Evolutionary conservation across 64 coral and sea anemone species (phyloP), one percentile per base, ranked within the genome.

Genomic region (Actinia equina): DNA sequence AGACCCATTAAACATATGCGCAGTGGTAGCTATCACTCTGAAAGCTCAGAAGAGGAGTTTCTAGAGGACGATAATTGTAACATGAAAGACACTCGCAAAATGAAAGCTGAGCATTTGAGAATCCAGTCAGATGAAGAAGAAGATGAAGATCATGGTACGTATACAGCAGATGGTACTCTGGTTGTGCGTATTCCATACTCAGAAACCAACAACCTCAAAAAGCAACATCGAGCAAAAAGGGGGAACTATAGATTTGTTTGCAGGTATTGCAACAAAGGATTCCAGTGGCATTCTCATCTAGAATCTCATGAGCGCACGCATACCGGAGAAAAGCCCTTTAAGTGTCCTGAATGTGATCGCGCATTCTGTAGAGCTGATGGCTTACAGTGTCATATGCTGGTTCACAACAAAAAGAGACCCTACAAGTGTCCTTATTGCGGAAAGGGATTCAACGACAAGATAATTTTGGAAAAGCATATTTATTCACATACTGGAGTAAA

Each of bases 291-390:
- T 37, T 97, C 94, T 18, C 94, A 97, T 49, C 76, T 97, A 56
- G 91, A 83, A 25, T 97, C 94, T 77, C 94, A 97, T 25, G 94
- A 97, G 58, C 88, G 94, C 26, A 97, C 94, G 5, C 94, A 97
- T 76, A 97, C 94, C 80, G 94, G 94, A 7, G 94, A 97, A 67
- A 97, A 97, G 85, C 94, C 94, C 67, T 97, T 91, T 43, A 97
- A 97, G 43, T 97, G 94, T 52, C 89, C 88, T 52, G 94, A 97
- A 77, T 97, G 94, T 91, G 56, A 80, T 46, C 85, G 94, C 30
- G 88, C 91, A 43, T 97, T 97, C 42, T 92, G 89, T 60, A 84
- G 94, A 37, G 94, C 91, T 86, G 94, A 97, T 91, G 94, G 94
- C 63, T 60, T 97, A 44, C 94, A 97, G 56, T 97, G 94, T 69